Conservation (phyloP, 2,113 vertebrate genomes). For the Ivindomyrus marchei region DNA sequence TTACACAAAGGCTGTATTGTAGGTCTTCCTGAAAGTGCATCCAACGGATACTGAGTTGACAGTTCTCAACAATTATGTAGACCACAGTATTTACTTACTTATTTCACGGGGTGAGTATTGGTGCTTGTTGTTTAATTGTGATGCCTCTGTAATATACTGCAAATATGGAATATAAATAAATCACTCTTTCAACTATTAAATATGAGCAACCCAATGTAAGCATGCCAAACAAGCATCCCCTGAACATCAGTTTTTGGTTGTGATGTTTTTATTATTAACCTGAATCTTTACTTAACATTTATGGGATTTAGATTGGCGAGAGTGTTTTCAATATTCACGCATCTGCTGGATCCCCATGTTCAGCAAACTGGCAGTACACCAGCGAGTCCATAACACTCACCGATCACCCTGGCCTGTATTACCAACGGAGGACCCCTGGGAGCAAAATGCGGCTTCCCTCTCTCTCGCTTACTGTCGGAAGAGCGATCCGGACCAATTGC, state of each 20-base stretch:
- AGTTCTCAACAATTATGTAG: not conserved
- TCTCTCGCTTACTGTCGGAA: not conserved
- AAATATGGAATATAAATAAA: not conserved
- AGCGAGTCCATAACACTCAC: not conserved
- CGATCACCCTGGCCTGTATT: not conserved
- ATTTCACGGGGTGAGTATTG: not conserved
- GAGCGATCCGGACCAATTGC: slow-evolving; percentile 21
- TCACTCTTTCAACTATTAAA: not conserved
- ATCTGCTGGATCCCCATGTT: not conserved
- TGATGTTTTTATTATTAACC: not conserved
- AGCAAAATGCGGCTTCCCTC: not conserved
- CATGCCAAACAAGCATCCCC: not conserved
- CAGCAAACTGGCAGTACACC: not conserved
- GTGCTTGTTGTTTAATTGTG: not conserved
- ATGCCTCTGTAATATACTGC: not conserved
- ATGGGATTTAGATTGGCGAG: not conserved
- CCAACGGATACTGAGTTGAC: not conserved
- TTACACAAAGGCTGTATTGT: not conserved
- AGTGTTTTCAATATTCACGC: not conserved
- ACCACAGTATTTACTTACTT: not conserved
- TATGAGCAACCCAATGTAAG: not conserved
- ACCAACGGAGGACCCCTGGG: not conserved
- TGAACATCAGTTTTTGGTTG: not conserved
- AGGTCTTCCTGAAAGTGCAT: not conserved
- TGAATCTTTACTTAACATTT: not conserved